A percentile compares a stretch with the other conserved stretches of the same genome.
These are phyloP conservation scores for Nephrotoma flavescens DNA, from an alignment of 2,888 invertebrate genomes.

Conservation along the genomic window DNA sequence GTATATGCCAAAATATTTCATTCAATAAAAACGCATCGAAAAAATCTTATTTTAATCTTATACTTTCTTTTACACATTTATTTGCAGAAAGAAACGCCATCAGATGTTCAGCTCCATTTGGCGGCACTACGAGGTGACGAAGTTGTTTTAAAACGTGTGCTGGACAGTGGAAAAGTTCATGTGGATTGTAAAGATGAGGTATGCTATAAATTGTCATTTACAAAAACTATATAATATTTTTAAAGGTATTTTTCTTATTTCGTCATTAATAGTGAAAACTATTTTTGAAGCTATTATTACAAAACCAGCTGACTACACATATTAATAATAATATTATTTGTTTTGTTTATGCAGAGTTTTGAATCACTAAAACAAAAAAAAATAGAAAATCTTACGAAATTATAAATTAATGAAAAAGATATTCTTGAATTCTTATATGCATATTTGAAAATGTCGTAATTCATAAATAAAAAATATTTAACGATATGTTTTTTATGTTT, in stretches of 20 bases:
- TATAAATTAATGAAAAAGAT: background rate
- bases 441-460: background rate
- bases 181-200: conserved; percentile 91
- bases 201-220: conserved; percentile 15
- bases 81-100: conserved; percentile 78
- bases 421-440: background rate
- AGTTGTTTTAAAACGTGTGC: conserved; percentile 55
- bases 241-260: background rate
- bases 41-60: background rate
- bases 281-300: background rate
- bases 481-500: background rate
- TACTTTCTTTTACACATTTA: conserved; percentile 1
- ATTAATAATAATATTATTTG: background rate
- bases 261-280: background rate
- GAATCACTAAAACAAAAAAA: background rate
- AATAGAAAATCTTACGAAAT: background rate
- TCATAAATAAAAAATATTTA: background rate
- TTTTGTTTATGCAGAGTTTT: background rate
- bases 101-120: conserved; percentile 83
- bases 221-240: background rate
- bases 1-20: too few relatives aligned
- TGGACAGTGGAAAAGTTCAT: conserved; percentile 87
- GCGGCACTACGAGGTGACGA: conserved; percentile 79
- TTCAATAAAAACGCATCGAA: too few relatives aligned
- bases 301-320: background rate